phyloP scores from a whole-genome alignment of 2,113 vertebrate species.

The Panthera uncia region DNA sequence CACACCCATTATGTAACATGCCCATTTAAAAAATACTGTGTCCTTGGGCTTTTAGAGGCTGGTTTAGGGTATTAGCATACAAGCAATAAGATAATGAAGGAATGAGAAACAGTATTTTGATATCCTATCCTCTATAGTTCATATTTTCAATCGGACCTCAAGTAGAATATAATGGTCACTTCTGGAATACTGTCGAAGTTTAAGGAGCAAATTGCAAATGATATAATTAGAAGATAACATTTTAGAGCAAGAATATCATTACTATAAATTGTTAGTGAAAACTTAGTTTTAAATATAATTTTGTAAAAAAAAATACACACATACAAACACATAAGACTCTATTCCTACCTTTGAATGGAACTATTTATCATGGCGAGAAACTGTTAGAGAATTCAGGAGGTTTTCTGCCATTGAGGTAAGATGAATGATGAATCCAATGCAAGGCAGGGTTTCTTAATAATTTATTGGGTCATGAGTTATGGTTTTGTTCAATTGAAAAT shows the following conservation, averaged over 20 bases:
- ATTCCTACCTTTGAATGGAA: slow-evolving; percentile 83
- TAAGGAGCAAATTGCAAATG: slow-evolving; percentile 15
- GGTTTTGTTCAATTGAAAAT: slow-evolving; percentile 88
- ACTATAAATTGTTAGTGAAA: slow-evolving; percentile 52
- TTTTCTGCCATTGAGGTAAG: slow-evolving; percentile 78
- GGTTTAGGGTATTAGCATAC: background rate
- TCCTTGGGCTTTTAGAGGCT: background rate
- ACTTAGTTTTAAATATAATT: slow-evolving; percentile 72
- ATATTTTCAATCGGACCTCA: background rate
- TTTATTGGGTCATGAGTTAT: slow-evolving; percentile 89
- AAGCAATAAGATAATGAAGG: background rate
- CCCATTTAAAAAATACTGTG: background rate
- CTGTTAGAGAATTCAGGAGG: slow-evolving; percentile 79
- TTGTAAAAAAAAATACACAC: slow-evolving; percentile 58
- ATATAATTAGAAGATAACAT: slow-evolving; percentile 38
- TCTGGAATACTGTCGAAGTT: background rate
- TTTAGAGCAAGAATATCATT: slow-evolving; percentile 60
- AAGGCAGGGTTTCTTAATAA: slow-evolving; percentile 84
- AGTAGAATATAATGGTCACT: background rate
- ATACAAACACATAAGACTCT: slow-evolving; percentile 74
- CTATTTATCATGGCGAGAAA: slow-evolving; percentile 83
- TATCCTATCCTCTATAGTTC: background rate
- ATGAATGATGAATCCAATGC: slow-evolving; percentile 84
- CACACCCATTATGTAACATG: background rate
- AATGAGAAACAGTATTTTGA: background rate